Evolutionary conservation across 2,113 vertebrate genomes (phyloP).

Genomic region (Phrynocephalus versicolor): DNA sequence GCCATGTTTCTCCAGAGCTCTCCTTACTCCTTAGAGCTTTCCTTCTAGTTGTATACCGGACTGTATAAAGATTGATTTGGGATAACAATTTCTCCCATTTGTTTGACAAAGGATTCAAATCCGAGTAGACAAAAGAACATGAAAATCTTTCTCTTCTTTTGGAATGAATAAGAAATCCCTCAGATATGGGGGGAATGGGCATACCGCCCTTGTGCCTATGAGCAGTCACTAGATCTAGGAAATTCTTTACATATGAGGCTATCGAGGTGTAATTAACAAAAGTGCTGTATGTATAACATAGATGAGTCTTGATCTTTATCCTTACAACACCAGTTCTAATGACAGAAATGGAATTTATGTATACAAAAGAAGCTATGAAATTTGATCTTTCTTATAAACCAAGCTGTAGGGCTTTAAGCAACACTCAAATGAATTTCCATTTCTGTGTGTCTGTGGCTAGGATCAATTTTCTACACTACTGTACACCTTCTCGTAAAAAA

Average conservation of each 20-base stretch:
- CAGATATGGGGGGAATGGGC: no score
- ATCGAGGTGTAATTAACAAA: neutral
- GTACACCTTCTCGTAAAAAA: constrained; percentile 22
- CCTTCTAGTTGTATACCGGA: neutral
- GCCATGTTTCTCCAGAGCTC: no score
- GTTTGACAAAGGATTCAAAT: neutral
- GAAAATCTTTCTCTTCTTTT: neutral
- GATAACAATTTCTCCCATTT: neutral
- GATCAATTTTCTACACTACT: constrained; percentile 30
- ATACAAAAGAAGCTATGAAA: neutral
- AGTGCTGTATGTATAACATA: neutral
- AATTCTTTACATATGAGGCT: neutral
- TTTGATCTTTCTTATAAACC: neutral
- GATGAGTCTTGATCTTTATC: neutral
- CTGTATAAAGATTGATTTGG: neutral
- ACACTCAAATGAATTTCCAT: constrained; percentile 7
- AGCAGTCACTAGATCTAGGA: neutral
- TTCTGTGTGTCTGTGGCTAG: neutral
- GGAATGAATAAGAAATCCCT: neutral
- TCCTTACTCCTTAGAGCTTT: no score
- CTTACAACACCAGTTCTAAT: neutral
- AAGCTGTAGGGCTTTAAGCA: neutral
- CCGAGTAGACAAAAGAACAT: neutral
- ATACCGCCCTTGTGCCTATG: neutral
- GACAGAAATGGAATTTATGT: neutral